A percentile compares a stretch with the other conserved stretches of the same genome.
These are phyloP conservation scores for Tautogolabrus adspersus DNA, from an alignment of 2,113 vertebrate genomes.

Conservation along the genomic window DNA sequence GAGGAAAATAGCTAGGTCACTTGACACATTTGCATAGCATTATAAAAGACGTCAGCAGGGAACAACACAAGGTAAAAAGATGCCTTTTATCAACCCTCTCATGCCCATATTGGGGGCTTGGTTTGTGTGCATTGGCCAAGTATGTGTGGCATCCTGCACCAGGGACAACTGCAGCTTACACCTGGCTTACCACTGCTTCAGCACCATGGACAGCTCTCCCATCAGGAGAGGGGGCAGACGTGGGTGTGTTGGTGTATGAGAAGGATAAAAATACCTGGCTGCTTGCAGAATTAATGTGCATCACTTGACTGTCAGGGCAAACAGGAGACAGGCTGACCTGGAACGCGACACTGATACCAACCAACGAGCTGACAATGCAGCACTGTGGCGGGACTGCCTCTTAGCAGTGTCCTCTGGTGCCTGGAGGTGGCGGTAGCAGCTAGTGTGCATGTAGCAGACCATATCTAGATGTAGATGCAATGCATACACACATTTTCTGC, in stretches of 20 bases:
- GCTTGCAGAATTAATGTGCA: slow-evolving; percentile 23
- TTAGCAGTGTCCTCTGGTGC: slow-evolving; percentile 41
- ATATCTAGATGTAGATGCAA: not conserved
- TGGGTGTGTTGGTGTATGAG: not conserved
- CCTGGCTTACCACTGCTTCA: slow-evolving; percentile 70
- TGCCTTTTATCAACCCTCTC: not conserved
- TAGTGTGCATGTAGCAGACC: not conserved
- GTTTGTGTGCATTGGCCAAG: not conserved
- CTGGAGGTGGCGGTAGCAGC: slow-evolving; percentile 53
- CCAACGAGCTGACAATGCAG: slow-evolving; percentile 46
- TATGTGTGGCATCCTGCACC: slow-evolving; percentile 46
- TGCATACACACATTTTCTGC: slow-evolving; percentile 1
- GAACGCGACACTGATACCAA: slow-evolving; percentile 38
- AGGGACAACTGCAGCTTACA: slow-evolving; percentile 30
- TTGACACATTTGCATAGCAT: slow-evolving; percentile 25
- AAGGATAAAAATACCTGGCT: not conserved
- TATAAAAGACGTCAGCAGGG: slow-evolving; percentile 33
- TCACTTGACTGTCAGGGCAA: slow-evolving; percentile 5
- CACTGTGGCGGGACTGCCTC: slow-evolving; percentile 30
- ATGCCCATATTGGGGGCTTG: not conserved
- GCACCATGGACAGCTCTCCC: slow-evolving; percentile 73
- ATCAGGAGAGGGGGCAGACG: slow-evolving; percentile 7
- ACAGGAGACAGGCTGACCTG: slow-evolving; percentile 37
- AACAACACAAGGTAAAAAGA: not conserved
- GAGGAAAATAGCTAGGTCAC: slow-evolving; percentile 31